Evolutionary conservation across 2,888 invertebrate genomes (phyloP).

Genomic region (Ryuthela nishihirai): DNA sequence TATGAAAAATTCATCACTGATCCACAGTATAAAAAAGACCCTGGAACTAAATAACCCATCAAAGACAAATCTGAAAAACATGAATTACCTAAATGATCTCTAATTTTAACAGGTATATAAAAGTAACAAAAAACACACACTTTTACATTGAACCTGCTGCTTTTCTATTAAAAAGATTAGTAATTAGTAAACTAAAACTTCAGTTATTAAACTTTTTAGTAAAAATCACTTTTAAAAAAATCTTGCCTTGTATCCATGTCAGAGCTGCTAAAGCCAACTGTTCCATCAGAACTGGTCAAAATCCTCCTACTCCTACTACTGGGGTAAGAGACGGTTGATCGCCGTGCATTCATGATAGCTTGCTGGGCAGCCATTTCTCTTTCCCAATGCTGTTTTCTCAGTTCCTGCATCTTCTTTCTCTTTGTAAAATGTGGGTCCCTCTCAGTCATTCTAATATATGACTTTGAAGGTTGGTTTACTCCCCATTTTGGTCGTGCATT

Average conservation of each 20-base stretch:
- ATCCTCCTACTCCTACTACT: conserved; percentile 11
- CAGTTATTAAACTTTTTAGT: no score
- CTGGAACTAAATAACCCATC: no score
- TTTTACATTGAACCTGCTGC: no score
- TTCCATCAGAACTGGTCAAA: conserved; percentile 29
- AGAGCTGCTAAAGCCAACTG: conserved; percentile 30
- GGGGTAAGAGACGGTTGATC: conserved; percentile 17
- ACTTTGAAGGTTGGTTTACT: conserved; percentile 63
- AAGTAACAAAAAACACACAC: no score
- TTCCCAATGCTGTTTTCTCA: conserved; percentile 40
- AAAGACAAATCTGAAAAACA: no score
- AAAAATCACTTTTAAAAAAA: no score
- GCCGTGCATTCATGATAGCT: conserved; percentile 9
- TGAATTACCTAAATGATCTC: no score
- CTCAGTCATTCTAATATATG: conserved; percentile 84
- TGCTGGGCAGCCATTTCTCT: conserved; percentile 34
- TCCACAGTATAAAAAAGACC: no score
- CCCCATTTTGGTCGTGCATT: conserved; percentile 52
- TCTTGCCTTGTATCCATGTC: conserved; percentile 32
- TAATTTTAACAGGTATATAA: no score
- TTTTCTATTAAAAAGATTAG: no score
- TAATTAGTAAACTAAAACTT: no score
- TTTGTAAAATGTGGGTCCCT: conserved; percentile 62
- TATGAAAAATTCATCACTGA: no score
- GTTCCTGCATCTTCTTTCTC: conserved; percentile 39